A percentile compares a stretch with the other conserved stretches of the same genome.
Evolutionary conservation across 2,113 vertebrate species (phyloP).

Genomic region (Mus spicilegus): DNA sequence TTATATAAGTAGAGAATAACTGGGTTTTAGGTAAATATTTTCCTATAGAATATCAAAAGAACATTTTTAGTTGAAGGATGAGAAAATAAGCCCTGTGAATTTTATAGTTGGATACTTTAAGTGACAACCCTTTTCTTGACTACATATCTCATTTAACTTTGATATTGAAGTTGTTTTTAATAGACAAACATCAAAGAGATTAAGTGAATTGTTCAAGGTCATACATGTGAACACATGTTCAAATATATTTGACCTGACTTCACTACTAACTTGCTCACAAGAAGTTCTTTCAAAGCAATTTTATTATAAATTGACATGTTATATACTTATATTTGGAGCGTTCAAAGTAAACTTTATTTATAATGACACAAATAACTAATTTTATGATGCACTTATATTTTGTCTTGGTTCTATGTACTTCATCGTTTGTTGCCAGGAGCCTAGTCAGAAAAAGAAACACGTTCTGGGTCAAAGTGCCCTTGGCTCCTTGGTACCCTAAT

Average conservation of each 20-base stretch:
- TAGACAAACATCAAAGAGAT: neutral
- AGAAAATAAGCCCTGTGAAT: neutral
- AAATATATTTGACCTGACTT: neutral
- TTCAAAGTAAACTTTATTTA: neutral
- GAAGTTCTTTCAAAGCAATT: neutral
- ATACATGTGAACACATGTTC: neutral
- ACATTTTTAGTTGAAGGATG: neutral
- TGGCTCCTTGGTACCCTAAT: neutral
- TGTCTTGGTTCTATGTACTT: neutral
- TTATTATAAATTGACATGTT: neutral
- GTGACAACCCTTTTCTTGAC: neutral
- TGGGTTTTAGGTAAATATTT: neutral
- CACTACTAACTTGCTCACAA: neutral
- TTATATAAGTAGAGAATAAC: neutral
- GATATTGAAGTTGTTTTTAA: neutral
- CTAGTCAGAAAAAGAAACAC: neutral
- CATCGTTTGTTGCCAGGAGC: neutral
- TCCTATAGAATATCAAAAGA: neutral
- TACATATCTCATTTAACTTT: neutral
- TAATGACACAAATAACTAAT: slow-evolving; percentile 2
- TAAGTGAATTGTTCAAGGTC: neutral
- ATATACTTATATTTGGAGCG: neutral
- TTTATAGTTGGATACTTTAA: slow-evolving; percentile 19
- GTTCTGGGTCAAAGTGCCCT: neutral
- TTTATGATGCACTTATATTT: neutral